These are phyloP conservation scores for Caenorhabditis sp. DNA, from an alignment of 2,888 invertebrate species.

Conservation along the genomic window DNA sequence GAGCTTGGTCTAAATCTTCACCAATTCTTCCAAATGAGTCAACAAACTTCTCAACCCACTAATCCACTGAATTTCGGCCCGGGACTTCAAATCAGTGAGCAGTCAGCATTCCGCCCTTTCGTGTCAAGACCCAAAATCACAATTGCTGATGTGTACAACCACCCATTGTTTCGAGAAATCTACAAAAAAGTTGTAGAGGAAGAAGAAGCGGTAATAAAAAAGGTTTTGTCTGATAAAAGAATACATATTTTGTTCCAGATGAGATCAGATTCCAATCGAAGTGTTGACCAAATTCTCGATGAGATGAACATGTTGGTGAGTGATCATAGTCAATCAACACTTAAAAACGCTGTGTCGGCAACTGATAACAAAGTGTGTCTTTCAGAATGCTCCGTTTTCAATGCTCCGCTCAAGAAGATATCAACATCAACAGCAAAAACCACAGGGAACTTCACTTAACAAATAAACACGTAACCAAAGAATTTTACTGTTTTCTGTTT, in stretches of 20 bases:
- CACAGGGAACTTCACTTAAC: neutral
- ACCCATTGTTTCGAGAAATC: conserved; percentile 4
- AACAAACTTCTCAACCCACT: neutral
- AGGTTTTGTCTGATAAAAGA: too few relatives aligned
- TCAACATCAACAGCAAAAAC: neutral
- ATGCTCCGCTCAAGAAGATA: neutral
- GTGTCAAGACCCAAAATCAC: neutral
- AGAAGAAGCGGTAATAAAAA: conserved; percentile 3
- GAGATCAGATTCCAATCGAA: neutral
- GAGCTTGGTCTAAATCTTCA: too few relatives aligned
- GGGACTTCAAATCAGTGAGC: conserved; percentile 3
- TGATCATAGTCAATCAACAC: neutral
- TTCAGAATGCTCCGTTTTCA: conserved; percentile 3
- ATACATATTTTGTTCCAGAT: too few relatives aligned
- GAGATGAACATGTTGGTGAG: conserved; percentile 22
- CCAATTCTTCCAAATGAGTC: neutral
- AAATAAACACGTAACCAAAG: neutral
- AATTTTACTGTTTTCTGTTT: too few relatives aligned
- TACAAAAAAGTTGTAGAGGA: conserved; percentile 15
- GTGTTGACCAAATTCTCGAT: conserved; percentile 27
- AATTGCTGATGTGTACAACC: neutral
- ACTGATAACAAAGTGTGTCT: neutral
- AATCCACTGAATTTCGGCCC: conserved; percentile 27
- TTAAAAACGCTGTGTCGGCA: neutral
- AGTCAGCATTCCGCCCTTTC: neutral